Percentiles rank a stretch among this genome's conserved stretches.
Evolutionary conservation across 1,140 invertebrate species (phyloP).

Genomic region (Tetraneura akinire): DNA sequence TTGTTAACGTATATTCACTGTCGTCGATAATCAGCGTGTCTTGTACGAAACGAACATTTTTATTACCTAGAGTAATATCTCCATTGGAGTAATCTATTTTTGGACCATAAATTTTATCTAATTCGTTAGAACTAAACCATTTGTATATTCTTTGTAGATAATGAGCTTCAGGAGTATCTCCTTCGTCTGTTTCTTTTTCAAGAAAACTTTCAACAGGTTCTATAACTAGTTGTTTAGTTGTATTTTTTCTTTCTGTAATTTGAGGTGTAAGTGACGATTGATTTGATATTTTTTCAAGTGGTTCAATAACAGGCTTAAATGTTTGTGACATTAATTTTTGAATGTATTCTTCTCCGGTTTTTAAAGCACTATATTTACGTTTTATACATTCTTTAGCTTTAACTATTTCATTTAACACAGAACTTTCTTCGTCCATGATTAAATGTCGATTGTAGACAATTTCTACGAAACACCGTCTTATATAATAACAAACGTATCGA

Average conservation of each 20-base stretch:
- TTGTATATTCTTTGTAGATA: too few relatives aligned
- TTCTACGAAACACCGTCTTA: neutral
- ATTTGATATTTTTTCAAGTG: neutral
- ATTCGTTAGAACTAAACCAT: too few relatives aligned
- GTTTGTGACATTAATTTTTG: too few relatives aligned
- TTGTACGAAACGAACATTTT: neutral
- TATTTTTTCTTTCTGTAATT: neutral
- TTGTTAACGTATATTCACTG: neutral
- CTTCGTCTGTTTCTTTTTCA: neutral
- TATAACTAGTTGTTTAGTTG: neutral
- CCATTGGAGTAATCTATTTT: neutral
- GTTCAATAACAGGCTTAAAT: neutral
- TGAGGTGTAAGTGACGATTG: neutral
- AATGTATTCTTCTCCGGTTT: too few relatives aligned
- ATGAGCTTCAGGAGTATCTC: too few relatives aligned
- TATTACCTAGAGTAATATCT: neutral
- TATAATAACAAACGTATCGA: slow-evolving; percentile 8
- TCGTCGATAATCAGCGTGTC: neutral
- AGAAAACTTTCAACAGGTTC: neutral
- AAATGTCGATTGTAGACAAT: too few relatives aligned
- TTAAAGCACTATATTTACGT: too few relatives aligned
- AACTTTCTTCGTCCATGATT: too few relatives aligned
- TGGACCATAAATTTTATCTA: slow-evolving; percentile 2
- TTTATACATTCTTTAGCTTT: too few relatives aligned
- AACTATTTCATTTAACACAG: too few relatives aligned